Percentiles rank a stretch among this genome's conserved stretches.
phyloP scores from a whole-genome alignment of 2,888 invertebrate species.

The Stegophylla sp. region DNA sequence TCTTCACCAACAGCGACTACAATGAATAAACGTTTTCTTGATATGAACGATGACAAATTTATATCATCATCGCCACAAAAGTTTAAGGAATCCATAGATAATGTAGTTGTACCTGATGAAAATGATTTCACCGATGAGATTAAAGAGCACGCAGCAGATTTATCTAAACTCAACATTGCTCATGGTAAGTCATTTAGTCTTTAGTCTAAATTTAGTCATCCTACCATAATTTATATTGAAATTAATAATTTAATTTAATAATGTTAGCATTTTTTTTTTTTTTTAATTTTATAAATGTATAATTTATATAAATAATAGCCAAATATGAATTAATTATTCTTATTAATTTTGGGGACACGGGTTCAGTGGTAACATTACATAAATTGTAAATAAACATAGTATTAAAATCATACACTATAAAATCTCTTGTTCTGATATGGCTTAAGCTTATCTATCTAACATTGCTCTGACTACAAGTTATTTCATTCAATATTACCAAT shows the following conservation, averaged over 20 bases:
- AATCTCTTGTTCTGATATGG: no score
- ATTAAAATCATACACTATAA: no score
- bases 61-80: constrained; percentile 78
- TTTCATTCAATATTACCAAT: no score
- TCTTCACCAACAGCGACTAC: constrained; percentile 68
- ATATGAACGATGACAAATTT: constrained; percentile 64
- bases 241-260: neutral
- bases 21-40: constrained; percentile 30
- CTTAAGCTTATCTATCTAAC: no score
- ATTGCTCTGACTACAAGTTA: no score
- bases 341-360: no score
- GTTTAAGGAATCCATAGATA: constrained; percentile 70
- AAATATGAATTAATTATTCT: no score
- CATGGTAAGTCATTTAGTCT: constrained; percentile 9
- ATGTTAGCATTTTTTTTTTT: neutral
- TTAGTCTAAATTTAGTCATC: no score
- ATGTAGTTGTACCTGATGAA: constrained; percentile 69
- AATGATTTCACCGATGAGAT: constrained; percentile 74
- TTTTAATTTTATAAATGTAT: neutral
- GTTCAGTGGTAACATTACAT: no score
- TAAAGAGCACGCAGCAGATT: constrained; percentile 42
- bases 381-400: no score
- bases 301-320: neutral
- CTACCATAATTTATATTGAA: neutral
- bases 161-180: constrained; percentile 30